Conservation (phyloP, 2,888 invertebrate species). For the Polyploca ridens region DNA sequence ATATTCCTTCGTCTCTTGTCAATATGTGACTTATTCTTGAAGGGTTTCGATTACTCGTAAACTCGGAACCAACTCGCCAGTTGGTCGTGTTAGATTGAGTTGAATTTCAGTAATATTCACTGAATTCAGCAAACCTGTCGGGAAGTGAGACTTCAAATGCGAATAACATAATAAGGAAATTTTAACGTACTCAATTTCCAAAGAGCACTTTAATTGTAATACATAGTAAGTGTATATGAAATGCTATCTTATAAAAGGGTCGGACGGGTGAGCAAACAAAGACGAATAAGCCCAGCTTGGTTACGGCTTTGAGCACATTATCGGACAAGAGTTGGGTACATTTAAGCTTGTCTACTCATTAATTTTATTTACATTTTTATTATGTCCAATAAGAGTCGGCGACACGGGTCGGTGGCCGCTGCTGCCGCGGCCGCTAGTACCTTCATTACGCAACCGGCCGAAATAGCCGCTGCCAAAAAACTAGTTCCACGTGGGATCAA, state of each 20-base stretch:
- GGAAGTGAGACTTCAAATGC: not conserved
- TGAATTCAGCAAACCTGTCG: not conserved
- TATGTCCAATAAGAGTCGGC: conserved; percentile 58
- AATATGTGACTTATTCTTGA: conserved; percentile 16
- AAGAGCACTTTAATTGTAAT: no score
- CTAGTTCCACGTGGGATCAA: conserved; percentile 73
- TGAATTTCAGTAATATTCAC: no score
- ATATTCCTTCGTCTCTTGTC: conserved; percentile 16
- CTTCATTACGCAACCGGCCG: conserved; percentile 72
- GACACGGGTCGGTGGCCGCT: conserved; percentile 69
- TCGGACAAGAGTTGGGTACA: conserved; percentile 36
- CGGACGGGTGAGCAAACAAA: conserved; percentile 23
- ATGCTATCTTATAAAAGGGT: no score
- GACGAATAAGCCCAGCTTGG: conserved; percentile 19
- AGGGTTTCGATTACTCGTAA: conserved; percentile 16
- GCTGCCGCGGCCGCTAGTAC: conserved; percentile 61
- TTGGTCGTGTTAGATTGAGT: no score
- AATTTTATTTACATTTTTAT: conserved; percentile 75
- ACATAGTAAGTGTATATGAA: no score
- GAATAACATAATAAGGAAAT: not conserved
- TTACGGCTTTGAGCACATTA: conserved; percentile 12
- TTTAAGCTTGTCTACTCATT: conserved; percentile 59
- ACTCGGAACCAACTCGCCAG: no score
- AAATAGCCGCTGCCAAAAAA: conserved; percentile 77
- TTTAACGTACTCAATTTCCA: no score